phyloP scores from a whole-genome alignment of 2,888 invertebrate species.

The Leucania comma region DNA sequence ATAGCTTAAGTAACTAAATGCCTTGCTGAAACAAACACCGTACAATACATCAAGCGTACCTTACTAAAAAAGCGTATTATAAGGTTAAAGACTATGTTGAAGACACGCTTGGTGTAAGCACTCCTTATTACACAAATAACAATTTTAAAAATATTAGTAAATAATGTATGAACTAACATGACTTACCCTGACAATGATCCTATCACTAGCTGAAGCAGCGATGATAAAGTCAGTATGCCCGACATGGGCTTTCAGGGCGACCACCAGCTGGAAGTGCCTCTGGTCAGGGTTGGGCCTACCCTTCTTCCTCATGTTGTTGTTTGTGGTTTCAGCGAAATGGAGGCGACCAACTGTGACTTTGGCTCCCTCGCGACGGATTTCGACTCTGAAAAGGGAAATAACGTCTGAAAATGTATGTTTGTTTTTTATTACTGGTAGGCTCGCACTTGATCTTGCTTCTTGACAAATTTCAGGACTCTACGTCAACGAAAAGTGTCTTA shows the following conservation, averaged over 20 bases:
- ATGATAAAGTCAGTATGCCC: constrained; percentile 95
- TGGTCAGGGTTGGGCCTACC: constrained; percentile 99
- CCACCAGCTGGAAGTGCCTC: constrained; percentile 98
- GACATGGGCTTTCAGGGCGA: constrained; percentile 97
- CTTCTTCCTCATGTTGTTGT: constrained; percentile 99
- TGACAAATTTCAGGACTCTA: too few relatives aligned
- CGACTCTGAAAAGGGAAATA: constrained; percentile 90
- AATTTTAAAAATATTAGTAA: neutral
- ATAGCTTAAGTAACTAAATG: too few relatives aligned
- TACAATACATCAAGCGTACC: too few relatives aligned
- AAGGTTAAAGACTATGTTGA: too few relatives aligned
- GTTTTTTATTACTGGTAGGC: too few relatives aligned
- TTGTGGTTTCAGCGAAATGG: constrained; percentile 99
- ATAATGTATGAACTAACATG: constrained; percentile 15
- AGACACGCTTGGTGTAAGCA: too few relatives aligned
- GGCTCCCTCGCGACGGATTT: constrained; percentile 96
- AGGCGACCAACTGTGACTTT: constrained; percentile 98
- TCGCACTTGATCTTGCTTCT: too few relatives aligned
- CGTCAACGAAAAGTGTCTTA: too few relatives aligned
- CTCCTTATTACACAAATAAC: neutral
- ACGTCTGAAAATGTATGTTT: too few relatives aligned
- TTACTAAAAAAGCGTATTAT: too few relatives aligned
- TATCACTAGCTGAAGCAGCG: constrained; percentile 97
- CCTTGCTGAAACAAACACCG: too few relatives aligned
- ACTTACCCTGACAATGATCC: constrained; percentile 98